A percentile compares a stretch with the other conserved stretches of the same genome.
phyloP scores from a whole-genome alignment of 2,113 vertebrate genomes.

The Cettia cetti region DNA sequence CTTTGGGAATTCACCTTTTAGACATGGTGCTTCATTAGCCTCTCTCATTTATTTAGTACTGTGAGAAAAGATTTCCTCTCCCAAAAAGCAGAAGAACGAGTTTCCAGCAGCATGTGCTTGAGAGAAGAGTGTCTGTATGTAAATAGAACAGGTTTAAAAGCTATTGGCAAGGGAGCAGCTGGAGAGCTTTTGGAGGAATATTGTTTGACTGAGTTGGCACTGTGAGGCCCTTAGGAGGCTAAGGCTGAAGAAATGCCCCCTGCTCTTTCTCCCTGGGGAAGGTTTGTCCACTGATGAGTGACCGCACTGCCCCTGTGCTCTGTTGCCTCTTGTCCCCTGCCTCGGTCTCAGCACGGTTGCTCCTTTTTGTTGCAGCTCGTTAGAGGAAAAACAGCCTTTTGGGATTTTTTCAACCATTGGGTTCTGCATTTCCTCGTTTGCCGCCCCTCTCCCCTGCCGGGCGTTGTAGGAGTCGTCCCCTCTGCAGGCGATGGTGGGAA shows the following conservation, averaged over 20 bases:
- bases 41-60: constrained; percentile 42
- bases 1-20: constrained; percentile 65
- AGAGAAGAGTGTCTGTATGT: constrained; percentile 21
- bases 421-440: constrained; percentile 59
- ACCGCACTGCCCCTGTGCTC: not conserved
- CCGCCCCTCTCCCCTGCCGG: constrained; percentile 59
- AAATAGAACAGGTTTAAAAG: constrained; percentile 49
- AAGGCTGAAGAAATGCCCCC: not conserved
- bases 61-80: constrained; percentile 57
- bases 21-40: constrained; percentile 48
- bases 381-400: constrained; percentile 4
- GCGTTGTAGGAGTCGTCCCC: constrained; percentile 76
- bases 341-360: not conserved
- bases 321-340: not conserved
- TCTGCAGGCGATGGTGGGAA: constrained; percentile 81
- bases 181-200: constrained; percentile 42
- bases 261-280: not conserved
- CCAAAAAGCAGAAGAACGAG: constrained; percentile 58
- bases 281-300: not conserved
- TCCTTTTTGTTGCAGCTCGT: constrained; percentile 17
- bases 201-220: not conserved
- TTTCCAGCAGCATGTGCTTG: constrained; percentile 5
- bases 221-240: not conserved
- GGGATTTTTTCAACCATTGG: not conserved
- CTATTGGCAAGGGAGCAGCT: constrained; percentile 17